phyloP scores from a whole-genome alignment of 2,888 invertebrate genomes.

The Tenodera sinensis region DNA sequence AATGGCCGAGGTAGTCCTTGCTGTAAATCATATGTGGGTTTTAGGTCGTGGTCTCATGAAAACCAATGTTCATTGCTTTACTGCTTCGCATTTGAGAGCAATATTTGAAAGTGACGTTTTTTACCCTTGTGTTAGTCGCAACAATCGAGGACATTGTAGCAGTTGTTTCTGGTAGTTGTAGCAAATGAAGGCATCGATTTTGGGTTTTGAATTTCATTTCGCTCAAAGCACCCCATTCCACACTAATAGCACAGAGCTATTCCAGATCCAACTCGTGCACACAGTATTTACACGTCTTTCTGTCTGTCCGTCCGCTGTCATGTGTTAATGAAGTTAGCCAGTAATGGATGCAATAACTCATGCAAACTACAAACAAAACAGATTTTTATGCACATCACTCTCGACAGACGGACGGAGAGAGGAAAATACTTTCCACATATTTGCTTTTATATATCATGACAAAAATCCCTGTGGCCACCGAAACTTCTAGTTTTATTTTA shows the following conservation, averaged over 20 bases:
- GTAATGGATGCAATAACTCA: slow-evolving; percentile 25
- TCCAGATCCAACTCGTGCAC: slow-evolving; percentile 33
- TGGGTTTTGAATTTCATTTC: slow-evolving; percentile 4
- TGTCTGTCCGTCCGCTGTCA: slow-evolving; percentile 14
- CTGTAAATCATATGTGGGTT: too few species aligned
- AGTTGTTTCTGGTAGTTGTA: not conserved
- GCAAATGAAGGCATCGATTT: not conserved
- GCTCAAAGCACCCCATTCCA: not conserved
- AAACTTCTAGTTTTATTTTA: slow-evolving; percentile 13
- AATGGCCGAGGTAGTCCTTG: too few species aligned
- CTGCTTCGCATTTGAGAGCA: not conserved
- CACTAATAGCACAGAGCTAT: slow-evolving; percentile 33
- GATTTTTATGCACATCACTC: slow-evolving; percentile 14
- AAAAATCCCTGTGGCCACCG: slow-evolving; percentile 9
- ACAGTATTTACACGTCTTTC: slow-evolving; percentile 11
- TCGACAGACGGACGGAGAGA: not conserved
- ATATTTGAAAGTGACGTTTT: not conserved
- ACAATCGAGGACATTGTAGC: not conserved
- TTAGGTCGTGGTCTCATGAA: not conserved
- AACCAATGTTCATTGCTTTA: not conserved
- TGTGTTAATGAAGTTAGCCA: slow-evolving; percentile 26
- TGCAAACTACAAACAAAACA: slow-evolving; percentile 21
- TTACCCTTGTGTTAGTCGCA: not conserved
- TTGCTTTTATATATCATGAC: slow-evolving; percentile 17
- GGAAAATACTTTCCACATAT: slow-evolving; percentile 17